A percentile compares a stretch with the other conserved stretches of the same genome.
These are phyloP conservation scores for Platycercus adscitus DNA, from an alignment of 2,113 vertebrate genomes.

Conservation along the genomic window DNA sequence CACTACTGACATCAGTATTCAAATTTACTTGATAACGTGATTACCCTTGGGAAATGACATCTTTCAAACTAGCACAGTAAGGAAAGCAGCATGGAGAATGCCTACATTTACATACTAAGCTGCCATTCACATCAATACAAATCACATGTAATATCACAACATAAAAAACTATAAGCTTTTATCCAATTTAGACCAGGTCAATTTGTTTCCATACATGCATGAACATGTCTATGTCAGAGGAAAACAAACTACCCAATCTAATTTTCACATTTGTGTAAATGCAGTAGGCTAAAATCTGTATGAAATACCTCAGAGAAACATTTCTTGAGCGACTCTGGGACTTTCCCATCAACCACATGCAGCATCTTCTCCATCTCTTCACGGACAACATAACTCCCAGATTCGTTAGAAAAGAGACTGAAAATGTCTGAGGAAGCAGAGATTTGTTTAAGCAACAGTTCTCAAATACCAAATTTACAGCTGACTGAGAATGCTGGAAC, in stretches of 20 bases:
- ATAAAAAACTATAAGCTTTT: neutral
- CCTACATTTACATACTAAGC: neutral
- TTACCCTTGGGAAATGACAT: neutral
- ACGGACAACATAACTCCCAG: constrained; percentile 89
- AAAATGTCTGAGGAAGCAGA: constrained; percentile 88
- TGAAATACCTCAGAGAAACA: constrained; percentile 92
- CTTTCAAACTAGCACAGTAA: neutral
- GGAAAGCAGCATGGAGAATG: neutral
- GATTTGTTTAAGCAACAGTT: neutral
- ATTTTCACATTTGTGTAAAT: neutral
- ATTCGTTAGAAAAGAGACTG: constrained; percentile 95
- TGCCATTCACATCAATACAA: neutral
- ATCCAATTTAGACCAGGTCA: neutral
- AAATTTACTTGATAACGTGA: neutral
- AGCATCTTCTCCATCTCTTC: constrained; percentile 97
- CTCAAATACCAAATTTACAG: neutral
- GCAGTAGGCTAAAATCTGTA: neutral
- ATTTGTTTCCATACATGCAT: neutral
- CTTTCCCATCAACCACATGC: constrained; percentile 90
- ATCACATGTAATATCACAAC: neutral
- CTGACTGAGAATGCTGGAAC: neutral
- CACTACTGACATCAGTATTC: neutral
- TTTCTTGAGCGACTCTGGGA: constrained; percentile 90
- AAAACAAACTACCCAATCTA: neutral
- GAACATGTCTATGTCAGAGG: neutral